These are phyloP conservation scores for Wiebesia pumilae DNA, from an alignment of 1,140 invertebrate genomes.

Conservation along the genomic window DNA sequence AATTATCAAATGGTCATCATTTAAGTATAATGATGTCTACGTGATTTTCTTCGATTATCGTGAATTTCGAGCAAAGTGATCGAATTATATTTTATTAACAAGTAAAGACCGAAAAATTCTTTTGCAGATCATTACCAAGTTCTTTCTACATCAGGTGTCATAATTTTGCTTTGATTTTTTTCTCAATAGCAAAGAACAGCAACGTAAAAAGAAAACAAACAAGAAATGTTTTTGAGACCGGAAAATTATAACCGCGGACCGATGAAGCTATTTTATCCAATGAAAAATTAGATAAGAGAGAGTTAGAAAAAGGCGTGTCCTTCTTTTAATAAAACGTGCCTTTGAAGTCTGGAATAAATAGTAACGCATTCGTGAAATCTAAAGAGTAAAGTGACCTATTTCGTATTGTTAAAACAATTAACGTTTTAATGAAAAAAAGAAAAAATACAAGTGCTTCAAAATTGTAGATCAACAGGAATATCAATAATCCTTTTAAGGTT, in stretches of 20 bases:
- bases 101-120: no score
- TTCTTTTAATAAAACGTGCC: slow-evolving; percentile 46
- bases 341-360: slow-evolving; percentile 23
- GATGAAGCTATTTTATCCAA: slow-evolving; percentile 5
- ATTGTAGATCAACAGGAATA: slow-evolving; percentile 9
- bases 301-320: slow-evolving; percentile 14
- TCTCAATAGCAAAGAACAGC: neutral
- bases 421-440: slow-evolving; percentile 28
- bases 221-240: neutral
- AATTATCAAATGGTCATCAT: no score
- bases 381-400: slow-evolving; percentile 42
- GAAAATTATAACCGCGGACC: slow-evolving; percentile 7
- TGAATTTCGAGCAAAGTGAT: neutral
- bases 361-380: slow-evolving; percentile 26
- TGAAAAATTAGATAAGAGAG: slow-evolving; percentile 15
- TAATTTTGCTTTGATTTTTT: slow-evolving; percentile 21
- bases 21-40: no score
- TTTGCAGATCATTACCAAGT: neutral
- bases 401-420: slow-evolving; percentile 24
- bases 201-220: neutral
- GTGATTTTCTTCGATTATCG: no score
- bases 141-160: neutral
- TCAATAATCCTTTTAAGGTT: neutral
- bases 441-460: slow-evolving; percentile 30
- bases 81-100: no score